A percentile compares a stretch with the other conserved stretches of the same genome.
phyloP scores from a whole-genome alignment of 2,797 vertebrate species.

The Anguilla obscura region DNA sequence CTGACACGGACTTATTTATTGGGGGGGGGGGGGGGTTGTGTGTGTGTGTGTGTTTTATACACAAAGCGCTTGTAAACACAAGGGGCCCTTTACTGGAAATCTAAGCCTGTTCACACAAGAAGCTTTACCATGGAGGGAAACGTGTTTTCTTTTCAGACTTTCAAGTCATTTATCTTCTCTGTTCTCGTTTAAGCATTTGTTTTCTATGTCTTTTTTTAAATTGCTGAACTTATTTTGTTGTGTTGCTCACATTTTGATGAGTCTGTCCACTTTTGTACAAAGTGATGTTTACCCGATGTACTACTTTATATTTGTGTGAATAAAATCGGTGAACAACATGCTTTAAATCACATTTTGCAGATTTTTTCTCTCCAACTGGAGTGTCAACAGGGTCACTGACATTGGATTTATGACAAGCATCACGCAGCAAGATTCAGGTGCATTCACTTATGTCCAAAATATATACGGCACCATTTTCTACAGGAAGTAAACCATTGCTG shows the following conservation, averaged over 20 bases:
- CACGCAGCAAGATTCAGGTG: not conserved
- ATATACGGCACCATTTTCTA: not conserved
- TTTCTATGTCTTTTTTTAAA: not conserved
- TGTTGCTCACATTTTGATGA: constrained; percentile 69
- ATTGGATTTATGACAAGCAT: not conserved
- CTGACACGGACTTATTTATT: constrained; percentile 64
- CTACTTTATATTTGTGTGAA: constrained; percentile 83
- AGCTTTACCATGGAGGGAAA: not conserved
- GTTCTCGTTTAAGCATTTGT: not conserved
- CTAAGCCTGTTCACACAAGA: constrained; percentile 33
- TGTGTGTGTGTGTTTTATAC: constrained; percentile 55
- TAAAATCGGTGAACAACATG: constrained; percentile 69
- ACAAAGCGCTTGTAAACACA: constrained; percentile 46
- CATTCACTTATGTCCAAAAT: not conserved
- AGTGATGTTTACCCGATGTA: constrained; percentile 76
- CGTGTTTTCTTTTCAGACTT: not conserved
- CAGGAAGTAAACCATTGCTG: not conserved
- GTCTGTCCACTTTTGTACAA: constrained; percentile 80
- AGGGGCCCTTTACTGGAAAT: constrained; percentile 44
- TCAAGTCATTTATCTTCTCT: not conserved
- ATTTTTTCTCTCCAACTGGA: not conserved
- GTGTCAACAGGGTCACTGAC: not conserved
- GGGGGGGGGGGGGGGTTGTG: constrained; percentile 4
- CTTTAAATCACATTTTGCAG: constrained; percentile 18
- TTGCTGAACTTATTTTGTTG: constrained; percentile 57